Conservation (phyloP, 2,888 invertebrate species). For the Cacoxenus indagator region DNA sequence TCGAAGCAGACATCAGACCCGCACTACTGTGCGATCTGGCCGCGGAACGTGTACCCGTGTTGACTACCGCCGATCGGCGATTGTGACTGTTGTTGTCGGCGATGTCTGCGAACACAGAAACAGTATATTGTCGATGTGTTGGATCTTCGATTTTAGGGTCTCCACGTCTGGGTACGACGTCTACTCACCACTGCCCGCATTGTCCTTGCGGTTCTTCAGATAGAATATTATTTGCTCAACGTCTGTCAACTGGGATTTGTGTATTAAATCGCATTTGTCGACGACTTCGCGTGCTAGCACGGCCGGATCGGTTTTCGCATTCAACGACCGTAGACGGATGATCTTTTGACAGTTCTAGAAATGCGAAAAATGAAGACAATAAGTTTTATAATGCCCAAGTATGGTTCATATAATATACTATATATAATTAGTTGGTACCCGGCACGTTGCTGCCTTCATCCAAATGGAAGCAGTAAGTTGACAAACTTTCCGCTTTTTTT, state of each 20-base stretch:
- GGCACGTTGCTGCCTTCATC: no score
- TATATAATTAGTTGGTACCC: no score
- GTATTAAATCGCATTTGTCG: conserved; percentile 87
- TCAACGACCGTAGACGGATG: conserved; percentile 85
- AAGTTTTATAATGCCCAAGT: background rate
- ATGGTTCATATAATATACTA: no score
- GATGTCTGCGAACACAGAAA: conserved; percentile 47
- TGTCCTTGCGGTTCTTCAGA: conserved; percentile 82
- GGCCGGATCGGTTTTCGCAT: conserved; percentile 83
- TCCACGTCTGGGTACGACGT: no score
- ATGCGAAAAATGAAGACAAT: conserved; percentile 18
- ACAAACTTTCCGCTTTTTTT: no score
- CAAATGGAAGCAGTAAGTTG: no score
- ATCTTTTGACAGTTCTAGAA: conserved; percentile 86
- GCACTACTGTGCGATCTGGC: conserved; percentile 46
- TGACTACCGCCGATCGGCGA: conserved; percentile 56
- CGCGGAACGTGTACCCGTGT: conserved; percentile 49
- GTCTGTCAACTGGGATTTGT: conserved; percentile 84
- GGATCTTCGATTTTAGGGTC: background rate
- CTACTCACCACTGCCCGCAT: conserved; percentile 60
- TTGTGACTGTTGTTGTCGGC: conserved; percentile 65
- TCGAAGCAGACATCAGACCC: conserved; percentile 55
- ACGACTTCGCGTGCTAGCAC: conserved; percentile 87
- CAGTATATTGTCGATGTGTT: background rate
- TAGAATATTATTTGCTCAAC: conserved; percentile 91